Evolutionary conservation across 1,140 invertebrate species (phyloP).

Genomic region (Trichonephila clavipes): DNA sequence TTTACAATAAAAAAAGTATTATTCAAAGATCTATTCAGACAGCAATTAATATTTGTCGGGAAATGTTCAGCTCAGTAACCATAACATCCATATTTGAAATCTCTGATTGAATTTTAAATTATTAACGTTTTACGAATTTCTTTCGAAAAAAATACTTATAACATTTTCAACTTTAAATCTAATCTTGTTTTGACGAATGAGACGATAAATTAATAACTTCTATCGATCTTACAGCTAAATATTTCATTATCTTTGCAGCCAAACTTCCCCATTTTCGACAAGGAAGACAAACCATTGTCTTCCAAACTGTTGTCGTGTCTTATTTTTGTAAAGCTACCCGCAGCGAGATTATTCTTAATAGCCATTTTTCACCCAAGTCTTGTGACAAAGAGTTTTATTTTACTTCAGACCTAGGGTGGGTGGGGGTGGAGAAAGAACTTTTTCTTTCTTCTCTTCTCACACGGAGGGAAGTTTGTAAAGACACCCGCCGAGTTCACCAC

Average conservation of each 20-base stretch:
- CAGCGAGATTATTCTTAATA: neutral
- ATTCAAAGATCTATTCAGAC: no score
- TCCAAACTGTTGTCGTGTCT: neutral
- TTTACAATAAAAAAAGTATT: no score
- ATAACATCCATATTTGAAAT: no score
- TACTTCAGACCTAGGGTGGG: neutral
- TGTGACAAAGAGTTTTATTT: neutral
- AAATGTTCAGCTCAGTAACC: no score
- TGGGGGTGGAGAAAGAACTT: neutral
- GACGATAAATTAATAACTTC: neutral
- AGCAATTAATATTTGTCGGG: no score
- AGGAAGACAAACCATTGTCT: neutral
- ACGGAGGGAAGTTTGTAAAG: neutral
- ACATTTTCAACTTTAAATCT: no score
- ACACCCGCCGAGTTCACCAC: neutral
- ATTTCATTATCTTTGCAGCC: neutral
- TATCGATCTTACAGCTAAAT: neutral
- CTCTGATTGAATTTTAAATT: no score
- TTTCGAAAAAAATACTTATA: no score
- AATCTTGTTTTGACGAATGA: neutral
- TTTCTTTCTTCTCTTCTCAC: neutral
- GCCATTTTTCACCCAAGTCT: neutral
- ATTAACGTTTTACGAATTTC: no score
- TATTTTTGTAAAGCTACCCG: neutral
- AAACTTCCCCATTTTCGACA: neutral